These are phyloP conservation scores for Julus scandinavius DNA, from an alignment of 2,888 invertebrate species.

Conservation along the genomic window DNA sequence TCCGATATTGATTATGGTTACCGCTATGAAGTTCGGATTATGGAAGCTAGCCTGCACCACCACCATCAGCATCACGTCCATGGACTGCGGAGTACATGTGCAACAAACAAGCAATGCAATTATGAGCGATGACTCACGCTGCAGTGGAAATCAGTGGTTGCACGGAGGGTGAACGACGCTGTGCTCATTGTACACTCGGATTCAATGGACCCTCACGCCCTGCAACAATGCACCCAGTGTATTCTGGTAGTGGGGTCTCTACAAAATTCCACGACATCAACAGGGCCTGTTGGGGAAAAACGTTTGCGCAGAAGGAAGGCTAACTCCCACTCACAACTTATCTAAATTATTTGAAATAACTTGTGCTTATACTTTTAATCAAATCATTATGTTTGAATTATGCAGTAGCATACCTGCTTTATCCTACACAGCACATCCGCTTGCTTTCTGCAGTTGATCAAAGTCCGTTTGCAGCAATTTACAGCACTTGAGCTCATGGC, in stretches of 20 bases:
- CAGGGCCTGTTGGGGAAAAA: neutral
- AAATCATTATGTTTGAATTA: neutral
- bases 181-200: neutral
- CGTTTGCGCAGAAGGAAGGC: neutral
- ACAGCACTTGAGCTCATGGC: neutral
- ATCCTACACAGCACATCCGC: neutral
- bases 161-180: neutral
- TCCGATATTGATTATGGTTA: conserved; percentile 41
- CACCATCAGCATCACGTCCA: neutral
- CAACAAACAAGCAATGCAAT: neutral
- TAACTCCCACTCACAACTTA: neutral
- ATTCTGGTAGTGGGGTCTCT: neutral
- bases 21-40: neutral
- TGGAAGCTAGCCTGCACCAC: neutral
- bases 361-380: neutral
- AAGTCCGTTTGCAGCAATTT: neutral
- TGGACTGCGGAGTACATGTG: neutral
- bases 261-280: neutral
- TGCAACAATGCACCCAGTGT: neutral
- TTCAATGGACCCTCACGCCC: too few relatives aligned
- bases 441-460: neutral
- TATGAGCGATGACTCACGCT: conserved; percentile 29
- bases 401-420: neutral
- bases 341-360: neutral
- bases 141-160: conserved; percentile 28